Evolutionary conservation across 2,113 vertebrate genomes (phyloP), one percentile per base, ranked within the genome.

Genomic region (Galeopterus variegatus): DNA sequence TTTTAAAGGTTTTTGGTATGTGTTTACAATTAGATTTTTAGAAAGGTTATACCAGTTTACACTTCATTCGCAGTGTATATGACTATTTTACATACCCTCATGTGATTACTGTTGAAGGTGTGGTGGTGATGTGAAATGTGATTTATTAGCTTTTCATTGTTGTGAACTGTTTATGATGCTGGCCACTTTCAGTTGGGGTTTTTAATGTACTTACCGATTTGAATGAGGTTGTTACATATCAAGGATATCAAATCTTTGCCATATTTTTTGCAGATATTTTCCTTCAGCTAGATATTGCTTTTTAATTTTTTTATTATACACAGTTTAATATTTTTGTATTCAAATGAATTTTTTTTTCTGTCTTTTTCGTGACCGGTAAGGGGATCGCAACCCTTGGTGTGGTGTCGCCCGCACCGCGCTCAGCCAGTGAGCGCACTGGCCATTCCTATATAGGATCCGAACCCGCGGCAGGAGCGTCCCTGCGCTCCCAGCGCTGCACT

Each of bases 301-400:
- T 95, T 83, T 88, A 90, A 31, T 93, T 73, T 88, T 77, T 83
- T 58, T 93, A 62, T 94, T 85, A 56, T 54, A 82, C 52, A 52
- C 1, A n/a, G 10, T 82, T 81, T 70, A 54, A 48, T 82, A 7
- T 93, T 94, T 75, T 83, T 79, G 4, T 41, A 65, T 88, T 79
- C 10, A 50, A 73, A 19, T 69, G 50, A 80, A 36, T 73, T n/a
- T 56, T 94, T 81, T 76, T n/a, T n/a, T n/a, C n/a, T n/a, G n/a
- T n/a, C n/a, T n/a, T n/a, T n/a, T n/a, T n/a, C n/a, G n/a, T n/a
- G n/a, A n/a, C n/a, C n/a, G n/a, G n/a, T n/a, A n/a, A n/a, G n/a
- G n/a, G n/a, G n/a, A n/a, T n/a, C n/a, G n/a, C n/a, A n/a, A n/a
- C n/a, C n/a, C n/a, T n/a, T n/a, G n/a, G n/a, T n/a, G n/a, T n/a